A percentile compares a stretch with the other conserved stretches of the same genome.
Conservation (phyloP, 2,113 vertebrate genomes). For the Ibidorhyncha struthersii region DNA sequence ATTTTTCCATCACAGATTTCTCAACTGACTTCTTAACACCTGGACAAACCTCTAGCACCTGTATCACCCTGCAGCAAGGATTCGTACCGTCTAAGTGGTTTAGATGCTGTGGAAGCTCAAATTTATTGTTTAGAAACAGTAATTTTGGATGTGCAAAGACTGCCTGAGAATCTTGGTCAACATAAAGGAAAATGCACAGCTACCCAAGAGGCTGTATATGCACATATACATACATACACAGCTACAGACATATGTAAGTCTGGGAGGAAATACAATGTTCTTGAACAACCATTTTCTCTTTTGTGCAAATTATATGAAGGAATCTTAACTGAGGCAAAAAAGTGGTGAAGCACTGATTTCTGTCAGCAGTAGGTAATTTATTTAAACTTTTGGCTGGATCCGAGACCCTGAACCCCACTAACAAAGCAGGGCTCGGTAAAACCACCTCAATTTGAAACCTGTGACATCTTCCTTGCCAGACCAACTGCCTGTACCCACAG, state of each 20-base stretch:
- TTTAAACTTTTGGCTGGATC: background rate
- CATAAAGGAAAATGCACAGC: background rate
- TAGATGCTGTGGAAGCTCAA: background rate
- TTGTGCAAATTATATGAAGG: background rate
- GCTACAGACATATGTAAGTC: background rate
- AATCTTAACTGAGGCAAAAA: slow-evolving; percentile 22
- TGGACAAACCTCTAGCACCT: background rate
- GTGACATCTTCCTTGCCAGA: background rate
- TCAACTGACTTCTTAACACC: background rate
- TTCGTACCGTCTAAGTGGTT: background rate
- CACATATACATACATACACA: too few species aligned
- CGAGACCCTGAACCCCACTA: background rate
- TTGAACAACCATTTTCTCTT: background rate
- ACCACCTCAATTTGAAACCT: background rate
- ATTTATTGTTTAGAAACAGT: background rate
- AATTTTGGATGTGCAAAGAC: background rate
- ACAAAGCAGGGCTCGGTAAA: background rate
- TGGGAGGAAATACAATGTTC: background rate
- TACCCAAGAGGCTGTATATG: background rate
- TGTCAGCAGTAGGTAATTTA: background rate
- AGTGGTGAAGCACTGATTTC: background rate
- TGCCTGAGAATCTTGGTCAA: background rate
- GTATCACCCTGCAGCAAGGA: background rate
- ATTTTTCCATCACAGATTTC: background rate
- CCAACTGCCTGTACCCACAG: background rate